A percentile compares a stretch with the other conserved stretches of the same genome.
Conservation (phyloP, 2,113 vertebrate species). For the Passer montanus region DNA sequence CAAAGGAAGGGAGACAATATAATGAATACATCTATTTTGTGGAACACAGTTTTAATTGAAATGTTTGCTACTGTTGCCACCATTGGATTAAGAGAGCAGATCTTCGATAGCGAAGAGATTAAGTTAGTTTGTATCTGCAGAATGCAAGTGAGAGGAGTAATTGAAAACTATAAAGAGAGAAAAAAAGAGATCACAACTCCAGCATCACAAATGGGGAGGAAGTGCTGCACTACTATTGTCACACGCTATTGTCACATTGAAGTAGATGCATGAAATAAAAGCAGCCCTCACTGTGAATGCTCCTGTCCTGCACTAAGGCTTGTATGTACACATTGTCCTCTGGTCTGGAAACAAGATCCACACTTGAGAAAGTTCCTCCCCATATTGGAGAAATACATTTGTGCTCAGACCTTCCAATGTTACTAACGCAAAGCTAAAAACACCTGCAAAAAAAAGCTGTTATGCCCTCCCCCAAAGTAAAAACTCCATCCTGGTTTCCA, state of each 20-base stretch:
- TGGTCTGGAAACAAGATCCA: not conserved
- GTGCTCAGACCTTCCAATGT: not conserved
- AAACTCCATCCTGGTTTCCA: not conserved
- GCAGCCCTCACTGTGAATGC: not conserved
- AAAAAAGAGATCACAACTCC: not conserved
- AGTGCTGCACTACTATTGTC: not conserved
- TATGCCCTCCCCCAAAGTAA: not conserved
- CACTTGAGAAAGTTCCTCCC: not conserved
- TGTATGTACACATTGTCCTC: not conserved
- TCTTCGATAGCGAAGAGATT: not conserved
- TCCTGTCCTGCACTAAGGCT: not conserved
- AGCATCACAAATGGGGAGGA: not conserved
- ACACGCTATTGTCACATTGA: not conserved
- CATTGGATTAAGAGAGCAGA: not conserved
- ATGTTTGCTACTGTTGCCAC: not conserved
- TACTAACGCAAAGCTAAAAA: not conserved
- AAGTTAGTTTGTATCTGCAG: not conserved
- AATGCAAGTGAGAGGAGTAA: not conserved
- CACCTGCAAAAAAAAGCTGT: rapidly evolving
- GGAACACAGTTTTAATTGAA: not conserved
- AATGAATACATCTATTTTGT: not conserved
- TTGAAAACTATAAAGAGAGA: not conserved
- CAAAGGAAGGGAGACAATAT: not conserved
- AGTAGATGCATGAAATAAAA: not conserved
- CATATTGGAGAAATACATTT: not conserved